A percentile compares a stretch with the other conserved stretches of the same genome.
phyloP scores from a whole-genome alignment of 2,797 vertebrate species.

The Acrocephalus scirpaceus region DNA sequence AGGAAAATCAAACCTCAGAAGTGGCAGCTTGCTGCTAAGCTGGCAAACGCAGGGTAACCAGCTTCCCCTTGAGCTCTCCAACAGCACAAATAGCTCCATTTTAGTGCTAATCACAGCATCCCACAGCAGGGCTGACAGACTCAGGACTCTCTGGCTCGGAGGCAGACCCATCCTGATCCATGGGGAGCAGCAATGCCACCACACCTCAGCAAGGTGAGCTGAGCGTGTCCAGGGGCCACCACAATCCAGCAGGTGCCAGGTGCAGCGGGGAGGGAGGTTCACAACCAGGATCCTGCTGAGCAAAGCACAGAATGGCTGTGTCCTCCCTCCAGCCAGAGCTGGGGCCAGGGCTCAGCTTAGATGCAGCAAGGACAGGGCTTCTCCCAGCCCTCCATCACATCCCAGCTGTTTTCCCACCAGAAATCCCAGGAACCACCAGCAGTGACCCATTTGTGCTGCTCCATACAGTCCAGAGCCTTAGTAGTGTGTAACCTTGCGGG shows the following conservation, averaged over 20 bases:
- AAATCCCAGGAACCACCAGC: neutral
- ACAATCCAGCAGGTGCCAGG: neutral
- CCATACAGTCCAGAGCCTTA: neutral
- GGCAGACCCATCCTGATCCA: neutral
- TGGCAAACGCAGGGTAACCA: neutral
- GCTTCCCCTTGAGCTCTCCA: neutral
- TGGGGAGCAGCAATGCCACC: neutral
- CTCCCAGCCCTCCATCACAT: neutral
- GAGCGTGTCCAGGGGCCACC: neutral
- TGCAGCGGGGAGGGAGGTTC: neutral
- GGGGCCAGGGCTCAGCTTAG: neutral
- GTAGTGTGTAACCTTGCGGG: neutral
- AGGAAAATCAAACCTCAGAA: neutral
- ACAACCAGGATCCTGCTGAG: neutral
- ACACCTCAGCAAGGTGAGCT: neutral
- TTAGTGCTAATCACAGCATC: neutral
- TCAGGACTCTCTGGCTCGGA: neutral
- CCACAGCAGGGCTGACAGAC: neutral
- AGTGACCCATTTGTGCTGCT: neutral
- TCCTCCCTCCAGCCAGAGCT: neutral
- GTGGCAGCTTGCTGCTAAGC: neutral
- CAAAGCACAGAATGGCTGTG: neutral
- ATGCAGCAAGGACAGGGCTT: neutral
- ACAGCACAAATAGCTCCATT: neutral
- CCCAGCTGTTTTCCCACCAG: neutral